phyloP scores from a whole-genome alignment of 2,888 invertebrate genomes.

The Drosophila macrospina region DNA sequence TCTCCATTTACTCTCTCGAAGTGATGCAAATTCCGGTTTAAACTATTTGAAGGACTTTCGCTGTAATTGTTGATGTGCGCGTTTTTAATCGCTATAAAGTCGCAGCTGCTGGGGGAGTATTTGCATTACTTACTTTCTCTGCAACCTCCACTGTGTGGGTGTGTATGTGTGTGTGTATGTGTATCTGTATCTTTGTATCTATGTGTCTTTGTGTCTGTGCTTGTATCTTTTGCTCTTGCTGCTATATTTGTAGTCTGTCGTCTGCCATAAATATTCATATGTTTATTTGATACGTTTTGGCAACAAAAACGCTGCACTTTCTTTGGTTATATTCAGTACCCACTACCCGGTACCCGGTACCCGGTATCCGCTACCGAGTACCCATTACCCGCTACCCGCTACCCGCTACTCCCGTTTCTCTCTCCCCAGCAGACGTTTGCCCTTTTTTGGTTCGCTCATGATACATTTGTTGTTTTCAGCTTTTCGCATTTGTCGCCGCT shows the following conservation, averaged over 20 bases:
- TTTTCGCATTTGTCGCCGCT: slow-evolving; percentile 56
- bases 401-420: neutral
- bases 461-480: slow-evolving; percentile 58
- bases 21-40: neutral
- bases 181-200: neutral
- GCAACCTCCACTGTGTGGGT: neutral
- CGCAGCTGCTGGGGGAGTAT: slow-evolving; percentile 24
- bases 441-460: slow-evolving; percentile 26
- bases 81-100: slow-evolving; percentile 37
- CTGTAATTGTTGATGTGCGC: slow-evolving; percentile 16
- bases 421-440: neutral
- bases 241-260: slow-evolving; percentile 17
- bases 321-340: slow-evolving; percentile 10
- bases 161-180: neutral
- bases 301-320: slow-evolving; percentile 38
- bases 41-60: slow-evolving; percentile 9
- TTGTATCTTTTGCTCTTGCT: neutral
- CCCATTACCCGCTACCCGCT: slow-evolving; percentile 4
- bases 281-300: slow-evolving; percentile 63
- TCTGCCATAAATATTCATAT: slow-evolving; percentile 75
- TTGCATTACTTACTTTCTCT: slow-evolving; percentile 9
- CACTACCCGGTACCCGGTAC: neutral
- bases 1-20: too few species aligned
- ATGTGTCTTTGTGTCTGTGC: neutral
- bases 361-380: neutral